Conservation (phyloP, 1,140 invertebrate genomes). For the Cherax destructor region DNA sequence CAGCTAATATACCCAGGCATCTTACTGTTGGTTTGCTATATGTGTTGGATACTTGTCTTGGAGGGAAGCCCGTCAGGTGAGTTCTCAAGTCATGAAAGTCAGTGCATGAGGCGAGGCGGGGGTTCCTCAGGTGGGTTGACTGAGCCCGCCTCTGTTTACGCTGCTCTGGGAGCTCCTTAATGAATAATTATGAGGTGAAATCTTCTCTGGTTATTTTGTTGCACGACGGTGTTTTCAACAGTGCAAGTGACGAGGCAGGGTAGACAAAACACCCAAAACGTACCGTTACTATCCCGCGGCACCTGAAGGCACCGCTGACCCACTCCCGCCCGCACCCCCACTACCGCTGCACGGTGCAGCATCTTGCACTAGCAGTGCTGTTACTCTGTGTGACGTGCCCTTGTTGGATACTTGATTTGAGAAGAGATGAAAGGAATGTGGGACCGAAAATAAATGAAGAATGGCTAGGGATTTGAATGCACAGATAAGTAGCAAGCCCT, state of each 20-base stretch:
- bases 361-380: not conserved
- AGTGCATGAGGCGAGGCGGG: not conserved
- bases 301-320: not conserved
- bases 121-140: not conserved
- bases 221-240: not conserved
- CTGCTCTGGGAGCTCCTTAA: not conserved
- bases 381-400: not conserved
- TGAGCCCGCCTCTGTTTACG: not conserved
- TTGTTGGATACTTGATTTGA: not conserved
- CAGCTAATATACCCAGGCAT: conserved; percentile 15
- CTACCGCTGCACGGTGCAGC: not conserved
- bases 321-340: not conserved
- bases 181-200: not conserved
- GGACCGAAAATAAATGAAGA: too few species aligned
- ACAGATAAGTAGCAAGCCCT: not conserved
- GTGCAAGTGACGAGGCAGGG: not conserved
- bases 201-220: not conserved
- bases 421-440: too few species aligned
- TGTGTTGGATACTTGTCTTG: conserved; percentile 58
- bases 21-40: conserved; percentile 64
- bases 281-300: not conserved
- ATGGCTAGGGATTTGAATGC: not conserved
- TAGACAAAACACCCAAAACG: not conserved
- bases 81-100: not conserved
- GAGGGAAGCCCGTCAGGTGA: conserved; percentile 60